Conservation (phyloP, 2,888 invertebrate species). For the Cheilosia soror region DNA sequence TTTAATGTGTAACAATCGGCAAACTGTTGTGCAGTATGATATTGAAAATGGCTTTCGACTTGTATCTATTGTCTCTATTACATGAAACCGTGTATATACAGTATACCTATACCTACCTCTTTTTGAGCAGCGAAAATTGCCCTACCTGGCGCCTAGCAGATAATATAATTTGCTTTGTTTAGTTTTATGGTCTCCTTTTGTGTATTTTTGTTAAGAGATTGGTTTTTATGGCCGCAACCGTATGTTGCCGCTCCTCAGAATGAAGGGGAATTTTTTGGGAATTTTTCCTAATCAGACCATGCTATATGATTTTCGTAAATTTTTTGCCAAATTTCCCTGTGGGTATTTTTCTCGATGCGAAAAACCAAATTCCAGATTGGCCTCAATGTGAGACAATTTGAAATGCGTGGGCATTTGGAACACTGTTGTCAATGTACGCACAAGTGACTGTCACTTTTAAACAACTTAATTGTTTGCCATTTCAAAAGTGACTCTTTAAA, state of each 20-base stretch:
- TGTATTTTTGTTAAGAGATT: conserved; percentile 3
- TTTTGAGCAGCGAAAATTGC: not conserved
- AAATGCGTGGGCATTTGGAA: too few species aligned
- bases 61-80: conserved; percentile 4
- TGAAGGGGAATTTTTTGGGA: conserved; percentile 20
- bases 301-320: not conserved
- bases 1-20: conserved; percentile 45
- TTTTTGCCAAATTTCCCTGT: not conserved
- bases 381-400: too few species aligned
- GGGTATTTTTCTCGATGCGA: conserved; percentile 4
- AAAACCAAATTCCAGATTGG: not conserved
- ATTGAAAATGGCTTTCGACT: conserved; percentile 12
- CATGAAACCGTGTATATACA: too few species aligned
- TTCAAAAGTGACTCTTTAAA: too few species aligned
- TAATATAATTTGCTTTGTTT: conserved; percentile 30
- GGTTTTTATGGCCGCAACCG: conserved; percentile 19
- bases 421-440: too few species aligned
- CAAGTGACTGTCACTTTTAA: too few species aligned
- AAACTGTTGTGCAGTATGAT: conserved; percentile 16
- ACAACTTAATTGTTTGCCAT: too few species aligned
- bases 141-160: conserved; percentile 33
- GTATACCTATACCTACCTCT: not conserved
- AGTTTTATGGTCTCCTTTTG: conserved; percentile 25
- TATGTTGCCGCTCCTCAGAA: conserved; percentile 11
- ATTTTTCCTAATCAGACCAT: not conserved